Conservation (phyloP, 1,140 invertebrate genomes). For the Metaphire vulgaris region DNA sequence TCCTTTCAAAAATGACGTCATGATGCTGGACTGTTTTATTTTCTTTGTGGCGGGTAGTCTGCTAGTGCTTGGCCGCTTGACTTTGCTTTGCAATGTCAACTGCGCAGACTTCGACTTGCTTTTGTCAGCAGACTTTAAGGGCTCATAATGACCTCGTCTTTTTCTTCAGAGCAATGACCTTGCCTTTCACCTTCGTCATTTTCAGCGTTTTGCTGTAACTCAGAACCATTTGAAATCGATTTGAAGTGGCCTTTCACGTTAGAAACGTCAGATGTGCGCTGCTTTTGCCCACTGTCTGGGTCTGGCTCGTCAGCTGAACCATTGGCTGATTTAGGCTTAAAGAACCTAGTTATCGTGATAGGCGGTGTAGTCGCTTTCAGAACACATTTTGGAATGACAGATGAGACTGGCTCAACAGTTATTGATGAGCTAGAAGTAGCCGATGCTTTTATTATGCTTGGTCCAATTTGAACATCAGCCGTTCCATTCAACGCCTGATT, state of each 20-base stretch:
- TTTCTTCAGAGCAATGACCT: no score
- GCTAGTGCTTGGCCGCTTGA: not conserved
- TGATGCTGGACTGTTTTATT: conserved; percentile 34
- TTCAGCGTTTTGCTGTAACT: no score
- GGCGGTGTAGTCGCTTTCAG: conserved; percentile 40
- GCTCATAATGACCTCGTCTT: no score
- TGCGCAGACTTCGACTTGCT: no score
- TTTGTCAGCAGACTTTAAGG: no score
- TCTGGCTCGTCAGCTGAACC: no score
- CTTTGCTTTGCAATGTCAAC: no score
- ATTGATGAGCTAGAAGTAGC: conserved; percentile 5
- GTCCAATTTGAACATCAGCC: not conserved
- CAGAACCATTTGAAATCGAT: no score
- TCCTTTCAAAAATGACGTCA: conserved; percentile 32
- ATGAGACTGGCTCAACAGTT: conserved; percentile 34
- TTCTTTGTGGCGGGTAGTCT: conserved; percentile 28
- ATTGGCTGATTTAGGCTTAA: conserved; percentile 35
- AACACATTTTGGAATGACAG: conserved; percentile 36
- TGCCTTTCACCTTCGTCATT: no score
- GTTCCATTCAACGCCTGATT: not conserved
- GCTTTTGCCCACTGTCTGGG: no score
- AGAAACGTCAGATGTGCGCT: no score
- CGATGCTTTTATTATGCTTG: not conserved
- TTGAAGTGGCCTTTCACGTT: no score
- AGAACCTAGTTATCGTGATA: conserved; percentile 44